Evolutionary conservation across 1,140 invertebrate genomes (phyloP), one percentile per base, ranked within the genome.

Genomic region (Hylaeus volcanicus): DNA sequence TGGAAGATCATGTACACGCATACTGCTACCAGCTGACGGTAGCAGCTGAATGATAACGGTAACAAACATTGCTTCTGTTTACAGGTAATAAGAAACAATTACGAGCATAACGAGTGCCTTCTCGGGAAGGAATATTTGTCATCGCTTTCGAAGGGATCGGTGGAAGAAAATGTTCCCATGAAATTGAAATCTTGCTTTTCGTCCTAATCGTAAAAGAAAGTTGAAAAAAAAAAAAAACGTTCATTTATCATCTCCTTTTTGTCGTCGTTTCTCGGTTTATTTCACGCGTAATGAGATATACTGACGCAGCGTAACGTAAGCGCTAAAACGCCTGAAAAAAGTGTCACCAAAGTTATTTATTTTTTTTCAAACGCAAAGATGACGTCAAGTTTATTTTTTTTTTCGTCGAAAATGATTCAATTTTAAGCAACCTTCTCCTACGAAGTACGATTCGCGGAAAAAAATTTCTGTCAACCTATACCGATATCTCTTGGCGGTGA

Each of bases 401-500:
- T 26, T 26, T 26, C 26, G 26, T 26, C 26, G 26, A 26, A 26
- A 26, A 26, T 48, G 15, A 48, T 66, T 66, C 41, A 5, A 66
- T 45, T 45, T 66, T 15, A 14, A n/a, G 14, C 26, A 26, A 26
- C 26, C 26, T 26, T 26, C 26, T 26, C 26, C 26, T 26, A 26
- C 26, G 26, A 26, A 48, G 3, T 48, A 48, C 0, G 45, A 48
- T 65, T 26, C 48, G 4, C 15, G 45, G 73, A 64, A 84, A 68
- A 69, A 69, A 84, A 56, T 74, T 71, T 60, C 41, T 14, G 8
- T 5, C 39, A 11, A 5, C 5, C 3, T 11, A 26, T 5, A 39
- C 11, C 26, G 4, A 26, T 85, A 84, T 81, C 74, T 65, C 43
- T 48, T 48, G 2, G n/a, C 15, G 2, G 0, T 11, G 63, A 84